phyloP scores from a whole-genome alignment of 2,113 vertebrate genomes.

The Campylorhamphus procurvoides region DNA sequence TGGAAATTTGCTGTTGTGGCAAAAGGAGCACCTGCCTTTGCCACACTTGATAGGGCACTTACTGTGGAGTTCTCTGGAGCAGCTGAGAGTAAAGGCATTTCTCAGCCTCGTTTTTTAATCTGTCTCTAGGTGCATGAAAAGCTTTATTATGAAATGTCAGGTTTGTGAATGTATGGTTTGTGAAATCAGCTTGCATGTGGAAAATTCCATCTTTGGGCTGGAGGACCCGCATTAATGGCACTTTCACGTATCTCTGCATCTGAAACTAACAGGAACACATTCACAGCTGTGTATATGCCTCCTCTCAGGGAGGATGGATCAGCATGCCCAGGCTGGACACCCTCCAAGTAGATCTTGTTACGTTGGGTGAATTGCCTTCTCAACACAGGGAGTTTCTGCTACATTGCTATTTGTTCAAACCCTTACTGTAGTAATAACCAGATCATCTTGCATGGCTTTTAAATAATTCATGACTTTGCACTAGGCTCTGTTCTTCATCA shows the following conservation, averaged over 20 bases:
- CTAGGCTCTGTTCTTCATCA: background rate
- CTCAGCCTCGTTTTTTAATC: background rate
- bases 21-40: background rate
- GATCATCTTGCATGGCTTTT: background rate
- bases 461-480: background rate
- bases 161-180: background rate
- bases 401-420: background rate
- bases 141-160: accelerated
- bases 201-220: background rate
- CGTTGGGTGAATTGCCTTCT: background rate
- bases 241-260: background rate
- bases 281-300: background rate
- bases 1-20: background rate
- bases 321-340: background rate
- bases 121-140: background rate
- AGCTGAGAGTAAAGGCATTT: background rate
- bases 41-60: background rate
- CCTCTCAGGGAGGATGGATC: background rate
- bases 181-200: background rate
- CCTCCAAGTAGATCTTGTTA: background rate
- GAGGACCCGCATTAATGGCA: background rate
- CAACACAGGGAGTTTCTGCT: background rate
- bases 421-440: background rate
- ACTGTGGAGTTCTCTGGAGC: background rate
- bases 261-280: background rate